Base-by-base conservation (phyloP, 2,113 vertebrate species). In the Apeltes quadracus region DNA sequence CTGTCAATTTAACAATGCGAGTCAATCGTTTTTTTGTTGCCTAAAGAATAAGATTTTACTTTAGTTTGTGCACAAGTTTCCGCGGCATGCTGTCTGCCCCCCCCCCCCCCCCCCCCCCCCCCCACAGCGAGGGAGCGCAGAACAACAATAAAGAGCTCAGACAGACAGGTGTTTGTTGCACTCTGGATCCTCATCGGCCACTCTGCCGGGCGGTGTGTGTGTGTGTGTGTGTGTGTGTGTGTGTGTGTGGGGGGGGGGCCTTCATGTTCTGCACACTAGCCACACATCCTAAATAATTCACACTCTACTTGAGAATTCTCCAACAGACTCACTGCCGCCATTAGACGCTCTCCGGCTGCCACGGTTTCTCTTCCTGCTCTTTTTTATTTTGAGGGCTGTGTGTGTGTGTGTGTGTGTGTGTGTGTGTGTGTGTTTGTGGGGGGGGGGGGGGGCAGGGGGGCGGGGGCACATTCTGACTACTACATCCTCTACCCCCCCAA, bases 251-350 rank as follows among this genome's bases (percentile, higher is more conserved):
- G 84, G 56, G 69, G 85, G 78, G 87, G 75, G 85, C 82, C 86
- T 90, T 80, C 81, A 82, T 86, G 78, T 85, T 83, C 82, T 78
- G 82, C 83, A 86, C 89, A 82, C 84, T 84, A 72, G 87, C 87
- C 89, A 88, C 90, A 88, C 84, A 62, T 79, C 65, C 88, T 92
- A 89, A 92, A 92, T 92, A 92, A 92, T 92, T 92, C 91, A 92
- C 85, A 84, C 87, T 78, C 88, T 92, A 79, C 90, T 91, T 88
- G 88, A 91, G 85, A 87, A 90, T 91, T 90, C 91, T 91, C 87
- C 85, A 84, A 83, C 88, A 78, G 80, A 89, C 86, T 83, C 87
- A 46, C 78, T 75, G 86, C 88, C 80, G 84, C 87, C 89, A 92
- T 90, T 91, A 91, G 88, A 86, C 87, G 83, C 81, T 84, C 86